Base-by-base conservation (phyloP, 1,140 invertebrate species). In the Acyrthosiphon pisum region DNA sequence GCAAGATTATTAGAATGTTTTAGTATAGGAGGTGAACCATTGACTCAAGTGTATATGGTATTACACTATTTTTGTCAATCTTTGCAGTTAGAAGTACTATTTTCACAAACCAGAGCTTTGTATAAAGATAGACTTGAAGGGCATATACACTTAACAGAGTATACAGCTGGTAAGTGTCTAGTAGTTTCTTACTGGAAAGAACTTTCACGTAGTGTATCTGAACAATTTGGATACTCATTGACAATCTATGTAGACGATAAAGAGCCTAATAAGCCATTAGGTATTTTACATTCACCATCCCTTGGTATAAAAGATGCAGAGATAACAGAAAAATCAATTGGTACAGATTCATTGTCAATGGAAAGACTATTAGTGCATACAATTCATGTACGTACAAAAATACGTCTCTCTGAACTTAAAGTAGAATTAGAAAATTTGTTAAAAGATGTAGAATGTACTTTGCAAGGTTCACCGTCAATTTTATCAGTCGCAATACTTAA, bases 291-390 rank as follows among this genome's bases (percentile, higher is more conserved):
- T 95, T 96, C 98, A 56, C 99, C 99, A 4, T 97, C 98, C 8
- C 96, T 99, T 94, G 96, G 97, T 88, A 94, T 94, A 60, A 94
- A 96, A 95, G 96, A 97, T 95, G 95, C 95, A 94, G 97, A 98
- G 95, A 97, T 98, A 91, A 97, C 97, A 48, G 97, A 98, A 94
- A 95, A 97, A 94, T 97, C 97, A 9, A 97, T 98, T 88, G 96
- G 97, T 90, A 98, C 98, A 53, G 98, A 99, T 95, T 97, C 98
- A 94, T 96, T 99, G 2, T 99, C 98, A 3, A 98, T 99, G 96
- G 98, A 99, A 95, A 97, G 98, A 86, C 95, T 99, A 86, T 95
- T 99, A n/a, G 98, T 99, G n/a, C 98, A 99, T 94, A 99, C 99
- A 0, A 99, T 99, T 94, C 99, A 99, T 95, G 97, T 99, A 48